phyloP scores from a whole-genome alignment of 2,113 vertebrate species.

The Larimichthys crocea region DNA sequence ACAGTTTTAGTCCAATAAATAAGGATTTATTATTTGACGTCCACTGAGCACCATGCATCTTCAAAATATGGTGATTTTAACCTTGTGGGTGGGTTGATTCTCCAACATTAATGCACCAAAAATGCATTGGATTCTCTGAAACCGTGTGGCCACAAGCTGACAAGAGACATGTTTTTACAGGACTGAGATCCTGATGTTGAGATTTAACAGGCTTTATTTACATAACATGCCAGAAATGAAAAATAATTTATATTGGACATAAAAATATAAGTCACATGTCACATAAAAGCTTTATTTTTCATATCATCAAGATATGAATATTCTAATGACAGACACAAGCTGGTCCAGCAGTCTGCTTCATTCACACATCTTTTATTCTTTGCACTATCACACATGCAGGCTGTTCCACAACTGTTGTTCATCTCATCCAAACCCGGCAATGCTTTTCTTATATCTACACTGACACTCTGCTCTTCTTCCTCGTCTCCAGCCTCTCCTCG shows the following conservation, averaged over 20 bases:
- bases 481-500: slow-evolving; percentile 70
- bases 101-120: neutral
- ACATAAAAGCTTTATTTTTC: neutral
- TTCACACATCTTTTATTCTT: slow-evolving; percentile 14
- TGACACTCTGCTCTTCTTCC: slow-evolving; percentile 37
- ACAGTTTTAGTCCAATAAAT: neutral
- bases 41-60: neutral
- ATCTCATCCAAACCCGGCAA: neutral
- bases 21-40: neutral
- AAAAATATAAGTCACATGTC: neutral
- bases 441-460: neutral
- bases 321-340: neutral
- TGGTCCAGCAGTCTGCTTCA: slow-evolving; percentile 9
- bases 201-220: neutral
- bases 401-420: neutral
- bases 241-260: no score
- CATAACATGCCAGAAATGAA: no score
- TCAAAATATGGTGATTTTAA: neutral
- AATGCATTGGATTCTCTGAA: neutral
- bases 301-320: neutral
- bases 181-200: neutral
- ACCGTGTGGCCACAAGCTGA: neutral
- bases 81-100: neutral
- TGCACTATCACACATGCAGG: slow-evolving; percentile 8
- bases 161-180: neutral